Conservation (phyloP, 2,797 vertebrate species). For the Aldrovandia affinis region DNA sequence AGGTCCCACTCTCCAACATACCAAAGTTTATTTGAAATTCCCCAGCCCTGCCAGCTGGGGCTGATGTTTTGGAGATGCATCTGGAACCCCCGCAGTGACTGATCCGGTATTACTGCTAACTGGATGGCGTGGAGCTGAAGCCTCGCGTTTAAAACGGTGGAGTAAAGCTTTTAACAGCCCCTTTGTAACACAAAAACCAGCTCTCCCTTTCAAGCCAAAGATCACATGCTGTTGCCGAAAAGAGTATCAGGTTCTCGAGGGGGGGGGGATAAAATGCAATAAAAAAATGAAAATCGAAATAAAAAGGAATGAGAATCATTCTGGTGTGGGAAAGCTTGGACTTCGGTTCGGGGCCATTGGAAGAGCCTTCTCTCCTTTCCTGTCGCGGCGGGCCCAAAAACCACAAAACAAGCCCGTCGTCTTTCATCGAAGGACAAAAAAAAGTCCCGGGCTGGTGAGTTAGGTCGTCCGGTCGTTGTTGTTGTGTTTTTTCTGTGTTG, state of each 20-base stretch:
- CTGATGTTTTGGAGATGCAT: slow-evolving; percentile 38
- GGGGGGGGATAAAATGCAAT: background rate
- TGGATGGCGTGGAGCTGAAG: slow-evolving; percentile 2
- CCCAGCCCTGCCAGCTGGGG: slow-evolving; percentile 37
- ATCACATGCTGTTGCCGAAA: no score
- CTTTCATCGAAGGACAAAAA: background rate
- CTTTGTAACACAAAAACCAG: background rate
- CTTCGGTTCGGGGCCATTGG: background rate
- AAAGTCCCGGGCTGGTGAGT: background rate
- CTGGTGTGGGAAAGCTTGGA: background rate
- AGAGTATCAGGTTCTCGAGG: background rate
- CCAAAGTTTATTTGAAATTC: slow-evolving; percentile 53
- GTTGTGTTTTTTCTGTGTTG: background rate
- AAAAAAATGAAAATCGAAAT: background rate
- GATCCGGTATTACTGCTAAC: background rate
- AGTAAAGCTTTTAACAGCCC: slow-evolving; percentile 28
- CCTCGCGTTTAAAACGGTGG: slow-evolving; percentile 20
- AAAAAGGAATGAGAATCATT: background rate
- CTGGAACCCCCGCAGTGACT: slow-evolving; percentile 42
- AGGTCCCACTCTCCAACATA: slow-evolving; percentile 42
- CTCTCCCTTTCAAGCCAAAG: background rate
- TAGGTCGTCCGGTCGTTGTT: background rate
- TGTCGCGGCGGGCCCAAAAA: background rate
- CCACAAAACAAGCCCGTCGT: background rate
- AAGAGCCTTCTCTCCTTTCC: background rate